A percentile compares a stretch with the other conserved stretches of the same genome.
Conservation (phyloP, 2,797 vertebrate species). For the Coracias cyanogaster region DNA sequence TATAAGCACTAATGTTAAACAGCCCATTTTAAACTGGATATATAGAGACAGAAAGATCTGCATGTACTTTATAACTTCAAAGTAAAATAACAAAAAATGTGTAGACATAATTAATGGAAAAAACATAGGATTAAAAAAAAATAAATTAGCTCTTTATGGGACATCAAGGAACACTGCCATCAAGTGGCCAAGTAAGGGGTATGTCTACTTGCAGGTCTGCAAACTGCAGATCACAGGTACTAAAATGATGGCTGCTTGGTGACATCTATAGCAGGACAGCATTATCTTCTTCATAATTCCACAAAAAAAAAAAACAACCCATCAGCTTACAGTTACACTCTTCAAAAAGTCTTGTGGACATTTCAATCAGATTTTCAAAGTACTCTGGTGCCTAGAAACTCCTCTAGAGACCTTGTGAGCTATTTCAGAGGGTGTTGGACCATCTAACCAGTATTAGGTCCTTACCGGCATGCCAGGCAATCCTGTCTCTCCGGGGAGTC, state of each 20-base stretch:
- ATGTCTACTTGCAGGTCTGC: background rate
- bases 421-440: background rate
- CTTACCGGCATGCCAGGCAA: slow-evolving; percentile 84
- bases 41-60: background rate
- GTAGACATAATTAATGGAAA: background rate
- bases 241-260: background rate
- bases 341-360: background rate
- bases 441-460: background rate
- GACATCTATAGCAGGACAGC: fast-evolving
- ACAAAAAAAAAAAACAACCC: background rate
- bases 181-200: background rate
- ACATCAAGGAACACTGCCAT: slow-evolving; percentile 28
- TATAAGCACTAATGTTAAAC: background rate
- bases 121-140: background rate
- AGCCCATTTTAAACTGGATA: background rate
- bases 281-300: background rate
- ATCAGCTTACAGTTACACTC: background rate
- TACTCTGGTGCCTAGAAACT: background rate
- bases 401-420: background rate
- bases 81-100: background rate
- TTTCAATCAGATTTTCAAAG: background rate
- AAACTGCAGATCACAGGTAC: background rate
- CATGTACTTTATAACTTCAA: background rate
- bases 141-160: background rate
- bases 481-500: slow-evolving; percentile 81